These are phyloP conservation scores for Enteromius mattozi DNA, from an alignment of 2,797 vertebrate genomes.

Conservation along the genomic window DNA sequence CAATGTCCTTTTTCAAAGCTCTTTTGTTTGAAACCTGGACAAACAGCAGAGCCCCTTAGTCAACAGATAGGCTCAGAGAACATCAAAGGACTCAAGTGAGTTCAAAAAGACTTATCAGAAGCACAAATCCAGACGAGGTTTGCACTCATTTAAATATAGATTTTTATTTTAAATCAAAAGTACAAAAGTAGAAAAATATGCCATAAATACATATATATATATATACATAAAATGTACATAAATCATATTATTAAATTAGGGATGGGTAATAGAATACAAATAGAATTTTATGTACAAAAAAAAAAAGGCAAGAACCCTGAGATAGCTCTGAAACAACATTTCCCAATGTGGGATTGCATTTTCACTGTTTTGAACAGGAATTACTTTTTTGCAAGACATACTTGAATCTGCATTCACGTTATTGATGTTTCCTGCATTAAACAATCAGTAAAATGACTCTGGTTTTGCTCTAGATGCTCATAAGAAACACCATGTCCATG, in stretches of 20 bases:
- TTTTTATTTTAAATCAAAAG: conserved; percentile 59
- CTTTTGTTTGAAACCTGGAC: conserved; percentile 9
- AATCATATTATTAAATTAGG: conserved; percentile 68
- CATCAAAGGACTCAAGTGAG: conserved; percentile 59
- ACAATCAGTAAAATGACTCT: conserved; percentile 27
- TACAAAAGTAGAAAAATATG: conserved; percentile 65
- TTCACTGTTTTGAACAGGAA: conserved; percentile 53
- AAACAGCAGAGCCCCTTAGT: conserved; percentile 36
- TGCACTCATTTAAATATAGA: conserved; percentile 52
- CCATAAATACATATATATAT: conserved; percentile 67
- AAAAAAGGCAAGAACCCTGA: conserved; percentile 62
- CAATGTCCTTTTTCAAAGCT: conserved; percentile 30
- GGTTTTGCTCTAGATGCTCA: conserved; percentile 18
- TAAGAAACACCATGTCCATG: conserved; percentile 2
- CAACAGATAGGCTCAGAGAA: conserved; percentile 45
- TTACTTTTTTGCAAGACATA: conserved; percentile 21
- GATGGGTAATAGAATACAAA: conserved; percentile 55
- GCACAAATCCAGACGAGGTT: neutral
- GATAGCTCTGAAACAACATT: conserved; percentile 59
- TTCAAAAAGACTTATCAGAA: conserved; percentile 20
- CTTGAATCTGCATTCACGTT: neutral
- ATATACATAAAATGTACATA: conserved; percentile 46
- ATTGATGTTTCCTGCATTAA: conserved; percentile 18
- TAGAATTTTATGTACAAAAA: conserved; percentile 58
- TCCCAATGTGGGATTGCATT: conserved; percentile 72